Percentiles rank a stretch among this genome's conserved stretches.
These are phyloP conservation scores for Mormyrus iriodes DNA, from an alignment of 2,113 vertebrate species.

Conservation along the genomic window DNA sequence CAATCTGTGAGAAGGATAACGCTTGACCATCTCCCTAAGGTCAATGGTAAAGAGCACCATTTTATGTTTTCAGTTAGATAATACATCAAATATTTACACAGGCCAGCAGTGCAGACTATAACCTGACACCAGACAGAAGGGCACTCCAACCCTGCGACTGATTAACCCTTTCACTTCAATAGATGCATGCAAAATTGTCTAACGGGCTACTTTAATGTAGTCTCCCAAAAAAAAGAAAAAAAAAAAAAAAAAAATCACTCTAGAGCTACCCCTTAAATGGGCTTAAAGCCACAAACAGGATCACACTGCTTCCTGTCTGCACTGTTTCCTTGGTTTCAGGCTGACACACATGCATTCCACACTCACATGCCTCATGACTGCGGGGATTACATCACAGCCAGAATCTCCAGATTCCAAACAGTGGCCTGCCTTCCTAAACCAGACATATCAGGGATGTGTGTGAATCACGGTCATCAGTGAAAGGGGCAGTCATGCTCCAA, in stretches of 20 bases:
- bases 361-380: conserved; percentile 30
- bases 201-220: not conserved
- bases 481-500: not conserved
- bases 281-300: not conserved
- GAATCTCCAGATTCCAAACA: conserved; percentile 12
- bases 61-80: conserved; percentile 16
- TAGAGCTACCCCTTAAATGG: not conserved
- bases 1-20: not conserved
- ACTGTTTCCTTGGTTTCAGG: conserved; percentile 24
- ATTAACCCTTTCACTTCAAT: not conserved
- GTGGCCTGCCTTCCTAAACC: not conserved
- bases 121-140: conserved; percentile 8
- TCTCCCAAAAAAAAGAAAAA: not conserved
- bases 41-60: conserved; percentile 15
- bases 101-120: conserved; percentile 3
- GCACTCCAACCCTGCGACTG: not conserved
- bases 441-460: not conserved
- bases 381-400: conserved; percentile 20
- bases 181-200: not conserved
- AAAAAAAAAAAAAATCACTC: not conserved
- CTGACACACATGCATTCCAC: conserved; percentile 30
- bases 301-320: not conserved
- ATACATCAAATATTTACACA: conserved; percentile 23
- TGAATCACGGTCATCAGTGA: not conserved
- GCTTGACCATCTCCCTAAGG: not conserved